These are phyloP conservation scores for Sthenelais limicola DNA, from an alignment of 2,888 invertebrate genomes.

Conservation along the genomic window DNA sequence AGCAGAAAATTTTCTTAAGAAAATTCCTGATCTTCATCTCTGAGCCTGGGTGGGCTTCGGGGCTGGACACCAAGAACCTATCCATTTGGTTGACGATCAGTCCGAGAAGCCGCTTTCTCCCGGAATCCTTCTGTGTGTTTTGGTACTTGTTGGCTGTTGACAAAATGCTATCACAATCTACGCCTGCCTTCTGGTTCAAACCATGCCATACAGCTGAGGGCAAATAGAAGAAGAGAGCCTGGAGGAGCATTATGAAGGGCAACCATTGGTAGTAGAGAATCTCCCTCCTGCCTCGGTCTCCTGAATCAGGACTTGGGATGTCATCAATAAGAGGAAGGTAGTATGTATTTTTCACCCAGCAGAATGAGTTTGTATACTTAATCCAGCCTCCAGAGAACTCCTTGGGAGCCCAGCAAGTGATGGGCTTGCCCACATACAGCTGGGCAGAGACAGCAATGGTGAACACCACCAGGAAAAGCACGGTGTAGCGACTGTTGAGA, in stretches of 20 bases:
- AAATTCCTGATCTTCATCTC: constrained; percentile 7
- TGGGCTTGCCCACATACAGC: constrained; percentile 46
- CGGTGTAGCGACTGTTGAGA: constrained; percentile 42
- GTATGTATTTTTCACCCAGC: constrained; percentile 51
- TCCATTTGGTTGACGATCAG: constrained; percentile 48
- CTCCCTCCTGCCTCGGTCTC: constrained; percentile 7
- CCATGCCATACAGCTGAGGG: constrained; percentile 53
- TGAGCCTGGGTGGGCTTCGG: neutral
- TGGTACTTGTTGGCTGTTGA: constrained; percentile 39
- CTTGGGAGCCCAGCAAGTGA: constrained; percentile 46
- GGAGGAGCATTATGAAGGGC: constrained; percentile 65
- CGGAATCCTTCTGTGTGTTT: constrained; percentile 36
- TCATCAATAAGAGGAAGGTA: constrained; percentile 46
- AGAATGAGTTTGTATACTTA: constrained; percentile 45
- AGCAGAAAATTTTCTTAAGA: constrained; percentile 2
- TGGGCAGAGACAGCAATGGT: constrained; percentile 41
- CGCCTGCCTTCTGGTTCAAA: constrained; percentile 47
- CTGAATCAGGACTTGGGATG: constrained; percentile 44
- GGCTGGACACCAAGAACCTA: constrained; percentile 41
- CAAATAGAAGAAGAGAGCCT: constrained; percentile 69
- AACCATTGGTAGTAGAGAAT: constrained; percentile 57
- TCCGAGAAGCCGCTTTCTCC: constrained; percentile 19
- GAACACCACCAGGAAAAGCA: constrained; percentile 45
- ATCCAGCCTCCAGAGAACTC: constrained; percentile 43
- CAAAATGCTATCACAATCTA: constrained; percentile 50